phyloP scores from a whole-genome alignment of 2,797 vertebrate genomes.

The Xiphophorus birchmanni region DNA sequence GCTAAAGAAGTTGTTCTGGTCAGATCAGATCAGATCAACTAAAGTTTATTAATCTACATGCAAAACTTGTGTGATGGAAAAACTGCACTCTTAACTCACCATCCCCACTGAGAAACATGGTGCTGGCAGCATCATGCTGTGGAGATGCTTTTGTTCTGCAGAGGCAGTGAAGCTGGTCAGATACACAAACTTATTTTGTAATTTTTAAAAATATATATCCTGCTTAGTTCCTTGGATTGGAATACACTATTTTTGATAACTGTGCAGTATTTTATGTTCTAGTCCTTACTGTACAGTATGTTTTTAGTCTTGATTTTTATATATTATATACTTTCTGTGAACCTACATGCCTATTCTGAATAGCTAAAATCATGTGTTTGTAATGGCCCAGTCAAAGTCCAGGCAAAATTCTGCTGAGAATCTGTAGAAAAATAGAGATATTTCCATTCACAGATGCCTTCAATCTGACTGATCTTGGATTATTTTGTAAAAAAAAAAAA shows the following conservation, averaged over 20 bases:
- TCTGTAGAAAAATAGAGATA: background rate
- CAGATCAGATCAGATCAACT: background rate
- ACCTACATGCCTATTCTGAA: too few relatives aligned
- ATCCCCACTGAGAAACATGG: background rate
- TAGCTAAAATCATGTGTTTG: background rate
- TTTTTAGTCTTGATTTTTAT: too few relatives aligned
- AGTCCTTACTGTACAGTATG: too few relatives aligned
- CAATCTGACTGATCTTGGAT: background rate
- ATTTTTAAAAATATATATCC: too few relatives aligned
- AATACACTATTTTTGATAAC: too few relatives aligned
- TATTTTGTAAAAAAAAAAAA: background rate
- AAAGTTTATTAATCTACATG: background rate
- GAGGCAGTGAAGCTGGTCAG: background rate
- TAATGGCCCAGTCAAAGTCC: background rate
- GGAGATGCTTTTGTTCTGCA: background rate
- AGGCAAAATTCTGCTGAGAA: background rate
- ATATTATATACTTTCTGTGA: too few relatives aligned
- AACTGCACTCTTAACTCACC: background rate
- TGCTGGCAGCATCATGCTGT: constrained; percentile 2
- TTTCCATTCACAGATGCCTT: background rate
- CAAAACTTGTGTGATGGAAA: background rate
- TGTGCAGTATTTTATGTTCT: too few relatives aligned
- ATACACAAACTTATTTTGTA: too few relatives aligned
- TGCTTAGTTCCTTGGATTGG: too few relatives aligned
- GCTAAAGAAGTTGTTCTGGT: background rate